Evolutionary conservation across 1,140 invertebrate species (phyloP), one percentile per base, ranked within the genome.

Genomic region (Drosophila suzukii): DNA sequence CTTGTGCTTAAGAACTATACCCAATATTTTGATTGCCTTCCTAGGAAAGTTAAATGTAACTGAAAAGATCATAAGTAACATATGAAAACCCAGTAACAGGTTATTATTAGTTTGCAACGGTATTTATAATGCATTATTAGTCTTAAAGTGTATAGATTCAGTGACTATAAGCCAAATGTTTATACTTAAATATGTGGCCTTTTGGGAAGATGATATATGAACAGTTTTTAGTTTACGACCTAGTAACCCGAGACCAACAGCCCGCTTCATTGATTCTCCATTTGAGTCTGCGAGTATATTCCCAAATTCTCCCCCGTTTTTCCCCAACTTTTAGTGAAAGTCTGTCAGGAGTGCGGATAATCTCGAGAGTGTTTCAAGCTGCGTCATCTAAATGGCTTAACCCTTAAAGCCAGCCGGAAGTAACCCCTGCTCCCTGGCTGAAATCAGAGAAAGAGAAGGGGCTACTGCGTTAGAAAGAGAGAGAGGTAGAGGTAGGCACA

Each of bases 171-270:
- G 6, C 7, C 4, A 6, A 1, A 12, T 10, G 32, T 41, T 8
- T n/a, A 41, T 38, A 38, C 43, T 44, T 61, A 62, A 85, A 74
- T 77, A 56, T 67, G 41, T 41, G 17, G 43, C 17, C 73, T 57
- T 72, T 82, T 61, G 50, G 47, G 20, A 56, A 83, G 66, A 86
- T 86, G 80, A 78, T 53, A 73, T 88, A 83, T 76, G 59, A 60
- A 54, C 55, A 47, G 57, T 56, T 49, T 68, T 73, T 73, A 76
- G 79, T 88, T 73, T 86, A 75, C 66, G 79, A 79, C 49, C 49
- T 27, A n/a, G 83, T 83, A 86, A 86, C 63, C 58, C 70, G 83
- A 86, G 79, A 41, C 75, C 61, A 11, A n/a, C 7, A 11, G n/a
- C 53, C 76, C 62, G 53, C 47, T 57, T 56, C 24, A 51, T 3